phyloP scores from a whole-genome alignment of 2,888 invertebrate species.

The Lochmaea crataegi region DNA sequence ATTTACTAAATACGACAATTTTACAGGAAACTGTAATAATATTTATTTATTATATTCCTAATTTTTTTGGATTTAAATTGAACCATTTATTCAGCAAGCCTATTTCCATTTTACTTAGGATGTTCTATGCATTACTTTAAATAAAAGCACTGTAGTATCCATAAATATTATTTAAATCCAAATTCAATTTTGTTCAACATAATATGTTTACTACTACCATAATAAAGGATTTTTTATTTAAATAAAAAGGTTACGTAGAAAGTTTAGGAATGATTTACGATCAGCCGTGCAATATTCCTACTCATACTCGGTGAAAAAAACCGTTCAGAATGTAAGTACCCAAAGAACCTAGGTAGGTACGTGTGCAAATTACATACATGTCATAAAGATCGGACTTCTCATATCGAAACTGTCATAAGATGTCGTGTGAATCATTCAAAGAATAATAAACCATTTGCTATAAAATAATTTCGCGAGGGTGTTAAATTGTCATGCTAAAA shows the following conservation, averaged over 20 bases:
- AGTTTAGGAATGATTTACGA: conserved; percentile 8
- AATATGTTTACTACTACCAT: background rate
- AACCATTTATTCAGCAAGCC: too few relatives aligned
- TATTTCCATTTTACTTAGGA: too few relatives aligned
- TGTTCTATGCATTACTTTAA: background rate
- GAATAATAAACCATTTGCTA: conserved; percentile 24
- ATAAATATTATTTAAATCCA: background rate
- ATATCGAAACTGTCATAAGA: conserved; percentile 29
- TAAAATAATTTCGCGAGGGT: conserved; percentile 25
- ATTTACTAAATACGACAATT: too few relatives aligned
- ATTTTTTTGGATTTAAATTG: too few relatives aligned
- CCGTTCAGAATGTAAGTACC: conserved; percentile 11
- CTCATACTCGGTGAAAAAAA: background rate
- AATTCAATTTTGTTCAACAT: background rate
- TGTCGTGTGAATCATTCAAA: conserved; percentile 30
- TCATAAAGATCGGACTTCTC: conserved; percentile 23
- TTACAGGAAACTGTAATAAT: too few relatives aligned
- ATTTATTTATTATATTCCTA: too few relatives aligned
- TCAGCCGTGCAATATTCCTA: background rate
- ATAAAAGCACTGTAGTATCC: background rate
- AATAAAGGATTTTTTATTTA: background rate
- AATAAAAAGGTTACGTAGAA: background rate
- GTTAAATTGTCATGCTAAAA: conserved; percentile 19
- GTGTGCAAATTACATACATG: conserved; percentile 17
- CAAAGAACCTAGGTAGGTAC: conserved; percentile 9